Evolutionary conservation across 2,888 invertebrate genomes (phyloP).

Genomic region (Harpalus rubripes): DNA sequence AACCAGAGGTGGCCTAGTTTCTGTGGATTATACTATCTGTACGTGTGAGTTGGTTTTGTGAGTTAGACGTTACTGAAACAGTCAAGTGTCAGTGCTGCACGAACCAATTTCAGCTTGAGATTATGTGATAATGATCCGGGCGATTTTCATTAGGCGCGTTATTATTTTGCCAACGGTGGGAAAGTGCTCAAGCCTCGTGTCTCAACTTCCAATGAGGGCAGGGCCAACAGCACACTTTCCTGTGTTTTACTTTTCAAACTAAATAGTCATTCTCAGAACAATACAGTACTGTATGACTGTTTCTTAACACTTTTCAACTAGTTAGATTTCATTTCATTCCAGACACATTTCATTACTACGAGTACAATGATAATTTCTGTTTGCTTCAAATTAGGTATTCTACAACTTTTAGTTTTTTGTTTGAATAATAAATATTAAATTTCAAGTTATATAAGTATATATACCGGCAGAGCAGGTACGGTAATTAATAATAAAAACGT

Average conservation of each 20-base stretch:
- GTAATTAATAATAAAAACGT: too few relatives aligned
- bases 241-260: constrained; percentile 57
- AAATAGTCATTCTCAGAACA: constrained; percentile 46
- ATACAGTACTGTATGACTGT: too few relatives aligned
- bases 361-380: too few relatives aligned
- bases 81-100: constrained; percentile 51
- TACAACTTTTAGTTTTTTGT: too few relatives aligned
- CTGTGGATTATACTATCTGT: background rate
- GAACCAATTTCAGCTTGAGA: constrained; percentile 46
- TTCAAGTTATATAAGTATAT: too few relatives aligned
- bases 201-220: constrained; percentile 61
- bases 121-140: constrained; percentile 62
- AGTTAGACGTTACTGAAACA: constrained; percentile 24
- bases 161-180: constrained; percentile 60
- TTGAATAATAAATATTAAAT: too few relatives aligned
- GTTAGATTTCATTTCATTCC: too few relatives aligned
- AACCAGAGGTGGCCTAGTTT: background rate
- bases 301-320: too few relatives aligned
- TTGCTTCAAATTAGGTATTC: too few relatives aligned
- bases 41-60: background rate
- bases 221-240: constrained; percentile 25
- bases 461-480: too few relatives aligned
- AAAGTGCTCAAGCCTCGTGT: constrained; percentile 46
- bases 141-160: constrained; percentile 63
- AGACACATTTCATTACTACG: too few relatives aligned